phyloP scores from a whole-genome alignment of 2,797 vertebrate genomes.

The Etheostoma perlongum region DNA sequence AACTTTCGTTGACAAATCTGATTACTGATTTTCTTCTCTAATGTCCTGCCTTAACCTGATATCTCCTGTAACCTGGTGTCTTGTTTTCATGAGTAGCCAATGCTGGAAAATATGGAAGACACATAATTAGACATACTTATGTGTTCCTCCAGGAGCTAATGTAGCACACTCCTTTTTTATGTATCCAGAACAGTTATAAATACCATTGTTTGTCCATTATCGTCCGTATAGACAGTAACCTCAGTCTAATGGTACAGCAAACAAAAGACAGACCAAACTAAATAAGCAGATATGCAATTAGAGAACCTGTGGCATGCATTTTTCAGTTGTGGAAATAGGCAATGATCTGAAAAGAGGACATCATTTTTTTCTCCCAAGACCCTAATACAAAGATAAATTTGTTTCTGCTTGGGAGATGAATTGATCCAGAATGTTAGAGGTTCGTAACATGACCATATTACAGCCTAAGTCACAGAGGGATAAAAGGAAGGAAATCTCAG shows the following conservation, averaged over 20 bases:
- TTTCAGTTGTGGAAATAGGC: conserved; percentile 45
- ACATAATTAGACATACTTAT: conserved; percentile 1
- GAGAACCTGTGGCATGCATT: conserved; percentile 54
- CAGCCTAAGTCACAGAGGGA: not conserved
- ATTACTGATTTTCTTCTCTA: conserved; percentile 3
- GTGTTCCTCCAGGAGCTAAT: conserved; percentile 15
- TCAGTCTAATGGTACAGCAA: conserved; percentile 62
- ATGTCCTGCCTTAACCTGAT: not conserved
- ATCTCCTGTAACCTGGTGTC: not conserved
- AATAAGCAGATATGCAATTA: conserved; percentile 61
- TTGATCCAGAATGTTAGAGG: conserved; percentile 24
- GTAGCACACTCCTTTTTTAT: not conserved
- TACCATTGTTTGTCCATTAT: conserved; percentile 34
- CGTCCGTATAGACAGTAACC: conserved; percentile 30
- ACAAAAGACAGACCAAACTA: conserved; percentile 63
- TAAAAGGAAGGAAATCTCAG: conserved; percentile 20
- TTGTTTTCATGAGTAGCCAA: not conserved
- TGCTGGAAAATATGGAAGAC: conserved; percentile 2
- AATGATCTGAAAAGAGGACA: conserved; percentile 21
- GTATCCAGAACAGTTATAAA: conserved; percentile 46
- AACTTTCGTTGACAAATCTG: not conserved
- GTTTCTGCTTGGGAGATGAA: conserved; percentile 18
- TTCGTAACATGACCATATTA: conserved; percentile 13
- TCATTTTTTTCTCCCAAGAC: conserved; percentile 2
- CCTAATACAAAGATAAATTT: not conserved